Percentiles rank a stretch among this genome's conserved stretches.
Conservation (phyloP, 2,113 vertebrate species). For the Percina caprodes region DNA sequence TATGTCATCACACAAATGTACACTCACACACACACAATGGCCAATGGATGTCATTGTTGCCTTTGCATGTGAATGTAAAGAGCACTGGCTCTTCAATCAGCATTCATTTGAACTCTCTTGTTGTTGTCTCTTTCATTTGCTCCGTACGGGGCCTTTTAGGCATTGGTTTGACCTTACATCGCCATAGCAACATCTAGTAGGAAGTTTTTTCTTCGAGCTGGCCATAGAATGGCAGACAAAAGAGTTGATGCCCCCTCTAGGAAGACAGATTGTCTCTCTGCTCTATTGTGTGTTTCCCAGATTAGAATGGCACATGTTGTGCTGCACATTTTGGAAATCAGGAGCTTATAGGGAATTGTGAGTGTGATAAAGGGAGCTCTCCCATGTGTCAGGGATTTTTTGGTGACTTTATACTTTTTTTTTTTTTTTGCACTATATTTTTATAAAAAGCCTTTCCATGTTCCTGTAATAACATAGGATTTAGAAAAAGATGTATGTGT, state of each 20-base stretch:
- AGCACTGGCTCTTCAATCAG: slow-evolving; percentile 30
- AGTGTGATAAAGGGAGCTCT: neutral
- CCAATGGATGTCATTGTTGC: neutral
- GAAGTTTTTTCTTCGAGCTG: slow-evolving; percentile 20
- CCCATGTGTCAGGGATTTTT: no score
- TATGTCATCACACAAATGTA: neutral
- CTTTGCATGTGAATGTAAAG: slow-evolving; percentile 43
- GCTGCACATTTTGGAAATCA: neutral
- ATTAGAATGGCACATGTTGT: slow-evolving; percentile 50
- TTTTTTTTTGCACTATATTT: neutral
- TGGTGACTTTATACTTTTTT: no score
- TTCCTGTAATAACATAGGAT: neutral
- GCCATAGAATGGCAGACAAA: slow-evolving; percentile 51
- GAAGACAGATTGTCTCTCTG: slow-evolving; percentile 52
- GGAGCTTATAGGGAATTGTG: neutral
- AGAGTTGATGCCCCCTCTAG: slow-evolving; percentile 43
- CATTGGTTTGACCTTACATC: slow-evolving; percentile 43
- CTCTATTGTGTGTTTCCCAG: slow-evolving; percentile 58
- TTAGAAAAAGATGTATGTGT: neutral
- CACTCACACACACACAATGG: slow-evolving; percentile 30
- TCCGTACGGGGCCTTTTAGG: slow-evolving; percentile 23
- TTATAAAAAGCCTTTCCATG: neutral
- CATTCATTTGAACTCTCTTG: slow-evolving; percentile 33
- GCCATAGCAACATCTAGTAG: slow-evolving; percentile 56
- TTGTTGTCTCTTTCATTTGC: slow-evolving; percentile 42